Percentiles rank a stretch among this genome's conserved stretches.
These are phyloP conservation scores for Itoplectis maculator DNA, from an alignment of 2,888 invertebrate species.

Conservation along the genomic window DNA sequence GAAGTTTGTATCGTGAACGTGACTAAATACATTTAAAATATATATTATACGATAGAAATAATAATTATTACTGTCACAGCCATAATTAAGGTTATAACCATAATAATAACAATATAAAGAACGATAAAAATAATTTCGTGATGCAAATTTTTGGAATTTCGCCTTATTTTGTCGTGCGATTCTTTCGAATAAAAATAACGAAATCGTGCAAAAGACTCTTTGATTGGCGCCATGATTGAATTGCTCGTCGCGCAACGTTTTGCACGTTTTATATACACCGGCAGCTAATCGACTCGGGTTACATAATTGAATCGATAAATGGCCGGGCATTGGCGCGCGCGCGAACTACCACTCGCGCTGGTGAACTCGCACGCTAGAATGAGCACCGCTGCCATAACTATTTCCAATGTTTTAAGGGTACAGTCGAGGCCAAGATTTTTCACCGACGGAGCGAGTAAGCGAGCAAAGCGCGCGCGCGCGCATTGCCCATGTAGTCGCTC, in stretches of 20 bases:
- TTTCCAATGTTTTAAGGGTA: slow-evolving; percentile 83
- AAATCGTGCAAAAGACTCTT: slow-evolving; percentile 36
- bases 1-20: no score
- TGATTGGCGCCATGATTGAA: slow-evolving; percentile 47
- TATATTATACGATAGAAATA: no score
- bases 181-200: slow-evolving; percentile 32
- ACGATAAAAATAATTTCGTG: neutral
- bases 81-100: neutral
- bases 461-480: slow-evolving; percentile 38
- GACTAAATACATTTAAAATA: no score
- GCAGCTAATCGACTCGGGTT: slow-evolving; percentile 74
- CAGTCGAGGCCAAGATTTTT: slow-evolving; percentile 77
- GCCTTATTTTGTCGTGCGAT: slow-evolving; percentile 1
- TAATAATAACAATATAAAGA: slow-evolving; percentile 3
- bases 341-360: slow-evolving; percentile 2
- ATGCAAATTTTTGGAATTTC: neutral
- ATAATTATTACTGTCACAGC: neutral
- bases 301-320: slow-evolving; percentile 81
- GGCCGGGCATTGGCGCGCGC: slow-evolving; percentile 58
- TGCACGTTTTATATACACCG: slow-evolving; percentile 61
- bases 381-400: slow-evolving; percentile 83
- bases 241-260: slow-evolving; percentile 53
- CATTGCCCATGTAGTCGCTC: slow-evolving; percentile 5
- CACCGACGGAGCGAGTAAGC: no score
- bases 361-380: slow-evolving; percentile 57